Base-by-base conservation (phyloP, 2,888 invertebrate species). In the Synanthedon vespiformis region DNA sequence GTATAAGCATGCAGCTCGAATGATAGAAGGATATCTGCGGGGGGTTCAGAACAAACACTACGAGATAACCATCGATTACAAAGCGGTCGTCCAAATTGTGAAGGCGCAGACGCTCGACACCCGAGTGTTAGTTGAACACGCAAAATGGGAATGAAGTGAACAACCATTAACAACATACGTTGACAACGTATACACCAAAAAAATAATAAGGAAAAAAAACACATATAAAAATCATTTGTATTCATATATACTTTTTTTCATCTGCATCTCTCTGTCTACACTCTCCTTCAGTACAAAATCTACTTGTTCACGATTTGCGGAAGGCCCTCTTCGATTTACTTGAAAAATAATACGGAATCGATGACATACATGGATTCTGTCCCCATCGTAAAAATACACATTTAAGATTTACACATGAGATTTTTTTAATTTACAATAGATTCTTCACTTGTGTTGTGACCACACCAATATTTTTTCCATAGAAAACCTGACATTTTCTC, bases 141-240 rank as follows among this genome's bases (percentile, higher is more conserved):
- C 72, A 69, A 47, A 51, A 52, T 81, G 80, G 77, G 66, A 34
- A 76, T 82, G 84, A 75, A 72, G 74, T 76, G 77, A 76, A 59
- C 62, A 73, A 80, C 77, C 80, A 73, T 85, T 84, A 84, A 83
- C 82, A 84, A 80, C 78, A 78, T 82, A 77, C 80, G 48, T 71
- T 70, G 70, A 78, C 72, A 34, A 62, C 67, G 67, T 74, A 77
- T 71, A 69, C 64, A 34, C 34, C 22, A 22, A 22, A 22, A 22
- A 22, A 22, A 22, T n/a, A n/a, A n/a, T n/a, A 22, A 18, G 18
- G 3, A 34, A 34, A 10, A 34, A 69, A 59, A 72, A 68, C 65
- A 72, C 75, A 77, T 72, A 76, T 70, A 72, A 44, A n/a, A 64
- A 70, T 69, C 68, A 67, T 70, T 66, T 64, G 74, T 71, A 73